These are phyloP conservation scores for Drosophila tsacasi DNA, from an alignment of 1,140 invertebrate genomes.

Conservation along the genomic window DNA sequence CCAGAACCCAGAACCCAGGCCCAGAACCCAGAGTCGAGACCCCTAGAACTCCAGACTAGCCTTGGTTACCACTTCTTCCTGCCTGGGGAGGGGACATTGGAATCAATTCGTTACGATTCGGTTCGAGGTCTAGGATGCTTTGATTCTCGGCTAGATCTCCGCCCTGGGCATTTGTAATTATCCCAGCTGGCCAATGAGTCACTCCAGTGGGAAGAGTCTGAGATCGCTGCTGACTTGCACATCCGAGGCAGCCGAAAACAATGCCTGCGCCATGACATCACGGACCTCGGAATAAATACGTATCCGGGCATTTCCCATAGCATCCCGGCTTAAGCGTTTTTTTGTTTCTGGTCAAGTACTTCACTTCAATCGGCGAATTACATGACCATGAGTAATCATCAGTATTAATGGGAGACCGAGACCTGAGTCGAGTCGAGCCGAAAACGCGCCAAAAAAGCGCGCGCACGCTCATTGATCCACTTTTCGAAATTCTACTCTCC, in stretches of 20 bases:
- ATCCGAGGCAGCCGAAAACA: slow-evolving; percentile 37
- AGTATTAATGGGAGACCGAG: slow-evolving; percentile 50
- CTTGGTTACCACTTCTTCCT: not conserved
- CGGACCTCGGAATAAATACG: slow-evolving; percentile 56
- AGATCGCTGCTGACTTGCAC: slow-evolving; percentile 73
- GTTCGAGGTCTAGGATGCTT: slow-evolving; percentile 16
- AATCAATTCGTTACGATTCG: slow-evolving; percentile 13
- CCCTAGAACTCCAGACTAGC: slow-evolving; percentile 30
- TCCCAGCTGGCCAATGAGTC: slow-evolving; percentile 55
- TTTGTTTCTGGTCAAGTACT: slow-evolving; percentile 62
- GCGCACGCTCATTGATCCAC: slow-evolving; percentile 69
- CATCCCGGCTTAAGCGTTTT: slow-evolving; percentile 46
- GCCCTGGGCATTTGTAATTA: slow-evolving; percentile 45
- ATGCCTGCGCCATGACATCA: slow-evolving; percentile 67
- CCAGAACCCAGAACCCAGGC: slow-evolving; percentile 6
- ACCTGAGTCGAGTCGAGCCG: not conserved
- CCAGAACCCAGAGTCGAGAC: slow-evolving; percentile 1
- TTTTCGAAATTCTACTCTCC: slow-evolving; percentile 66
- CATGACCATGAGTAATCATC: slow-evolving; percentile 77
- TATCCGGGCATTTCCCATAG: slow-evolving; percentile 73
- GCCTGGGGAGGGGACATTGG: slow-evolving; percentile 1
- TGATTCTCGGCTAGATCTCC: slow-evolving; percentile 18
- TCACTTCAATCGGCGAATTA: slow-evolving; percentile 64
- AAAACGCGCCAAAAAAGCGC: slow-evolving; percentile 53
- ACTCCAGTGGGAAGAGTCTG: slow-evolving; percentile 21